These are phyloP conservation scores for Muricea muricata DNA, from an alignment of 92 coral and sea anemone species.

Conservation along the genomic window DNA sequence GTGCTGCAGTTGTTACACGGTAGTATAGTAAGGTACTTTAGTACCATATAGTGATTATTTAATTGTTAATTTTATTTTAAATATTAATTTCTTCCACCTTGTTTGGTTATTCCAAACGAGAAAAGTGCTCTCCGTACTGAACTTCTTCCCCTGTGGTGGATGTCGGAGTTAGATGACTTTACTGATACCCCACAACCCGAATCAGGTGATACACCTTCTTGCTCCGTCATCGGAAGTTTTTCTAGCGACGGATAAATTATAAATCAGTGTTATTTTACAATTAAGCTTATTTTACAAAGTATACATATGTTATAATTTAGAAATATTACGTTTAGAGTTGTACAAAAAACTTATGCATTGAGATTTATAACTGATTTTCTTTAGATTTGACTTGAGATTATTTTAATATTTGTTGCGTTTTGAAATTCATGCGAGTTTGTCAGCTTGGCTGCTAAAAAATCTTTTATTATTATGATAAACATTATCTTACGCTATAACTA, in stretches of 20 bases:
- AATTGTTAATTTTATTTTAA: not conserved
- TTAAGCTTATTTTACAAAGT: not conserved
- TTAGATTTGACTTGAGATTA: too few species aligned
- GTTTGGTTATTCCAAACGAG: conserved; percentile 23
- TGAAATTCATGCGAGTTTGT: too few species aligned
- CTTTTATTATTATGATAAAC: too few species aligned
- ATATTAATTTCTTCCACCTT: conserved; percentile 15
- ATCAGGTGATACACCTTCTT: conserved; percentile 28
- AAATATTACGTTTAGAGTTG: too few species aligned
- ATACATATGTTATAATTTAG: not conserved
- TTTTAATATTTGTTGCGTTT: too few species aligned
- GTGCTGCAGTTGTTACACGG: too few species aligned
- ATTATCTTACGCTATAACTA: too few species aligned
- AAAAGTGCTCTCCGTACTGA: not conserved
- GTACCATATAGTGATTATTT: not conserved
- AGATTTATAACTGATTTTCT: too few species aligned
- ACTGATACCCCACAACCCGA: conserved; percentile 47
- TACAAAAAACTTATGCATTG: too few species aligned
- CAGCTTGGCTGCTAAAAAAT: too few species aligned
- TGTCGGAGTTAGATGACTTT: conserved; percentile 22
- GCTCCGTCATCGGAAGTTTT: not conserved
- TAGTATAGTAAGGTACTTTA: too few species aligned
- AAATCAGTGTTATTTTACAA: not conserved
- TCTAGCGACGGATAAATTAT: conserved; percentile 15
- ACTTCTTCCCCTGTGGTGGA: conserved; percentile 2